Evolutionary conservation across 2,113 vertebrate species (phyloP), one percentile per base, ranked within the genome.

Genomic region (Corythornis cristatus): DNA sequence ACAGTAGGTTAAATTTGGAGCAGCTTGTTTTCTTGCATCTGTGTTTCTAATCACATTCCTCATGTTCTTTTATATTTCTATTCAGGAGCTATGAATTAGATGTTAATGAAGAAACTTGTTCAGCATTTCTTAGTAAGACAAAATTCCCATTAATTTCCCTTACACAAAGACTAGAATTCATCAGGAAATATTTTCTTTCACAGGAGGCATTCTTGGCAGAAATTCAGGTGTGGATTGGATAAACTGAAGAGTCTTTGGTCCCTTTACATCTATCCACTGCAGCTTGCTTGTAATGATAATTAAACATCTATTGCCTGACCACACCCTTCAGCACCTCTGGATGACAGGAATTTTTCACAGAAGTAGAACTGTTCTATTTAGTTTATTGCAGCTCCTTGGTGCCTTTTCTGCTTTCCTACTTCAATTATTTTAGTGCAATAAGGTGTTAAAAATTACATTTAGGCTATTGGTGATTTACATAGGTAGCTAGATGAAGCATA

Each of bases 71-170:
- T 80, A 4, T 76, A 51, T 80, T 86, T 73, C 31, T 86, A 19
- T 57, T 90, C 46, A 83, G 45, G n/a, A 93, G 23, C n/a, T 85
- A 40, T 80, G 33, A 91, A 86, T 91, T 88, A 86, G 77, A 74
- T 86, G 51, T 77, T 93, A 88, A 88, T 66, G 37, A 83, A 57
- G 51, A 76, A 28, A 54, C 25, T 74, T 79, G 26, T 85, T 91
- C 35, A 73, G 35, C 37, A 66, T 90, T 92, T 83, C 79, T 73
- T 93, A 76, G 54, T 65, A 67, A 79, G 50, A 89, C 11, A 82
- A 64, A 94, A 80, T 58, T 91, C 31, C 21, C 22, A 60, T 58
- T 93, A 50, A 62, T 61, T 93, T 93, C 6, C 19, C 13, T 37
- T 62, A 37, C 26, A 37, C 31, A 33, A 65, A 83, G 14, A 43